Conservation (phyloP, 2,888 invertebrate species). For the Apodemia zela region DNA sequence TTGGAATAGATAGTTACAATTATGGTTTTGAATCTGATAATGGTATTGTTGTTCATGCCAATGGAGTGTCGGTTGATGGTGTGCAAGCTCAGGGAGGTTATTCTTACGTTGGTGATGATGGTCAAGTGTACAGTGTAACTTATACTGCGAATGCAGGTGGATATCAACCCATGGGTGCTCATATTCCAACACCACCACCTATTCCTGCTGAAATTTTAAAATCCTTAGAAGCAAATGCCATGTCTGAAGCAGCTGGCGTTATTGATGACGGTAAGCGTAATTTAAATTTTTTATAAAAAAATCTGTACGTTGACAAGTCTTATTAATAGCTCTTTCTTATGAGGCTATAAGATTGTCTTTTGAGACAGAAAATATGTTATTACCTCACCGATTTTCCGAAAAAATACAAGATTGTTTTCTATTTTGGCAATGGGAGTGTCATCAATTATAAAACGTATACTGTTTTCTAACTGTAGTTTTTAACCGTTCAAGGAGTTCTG, state of each 20-base stretch:
- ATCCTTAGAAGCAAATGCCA: conserved; percentile 59
- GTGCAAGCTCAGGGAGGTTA: conserved; percentile 59
- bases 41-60: conserved; percentile 60
- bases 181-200: conserved; percentile 64
- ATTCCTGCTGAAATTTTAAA: conserved; percentile 60
- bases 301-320: no score
- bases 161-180: conserved; percentile 56
- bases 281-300: neutral
- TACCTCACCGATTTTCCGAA: no score
- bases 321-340: no score
- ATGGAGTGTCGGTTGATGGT: conserved; percentile 52
- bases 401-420: no score
- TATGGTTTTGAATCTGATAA: conserved; percentile 64
- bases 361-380: no score
- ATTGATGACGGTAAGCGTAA: conserved; percentile 60
- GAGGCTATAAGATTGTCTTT: no score
- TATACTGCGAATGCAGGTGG: conserved; percentile 65
- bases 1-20: conserved; percentile 50
- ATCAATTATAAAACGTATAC: no score
- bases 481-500: no score
- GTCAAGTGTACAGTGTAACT: conserved; percentile 59
- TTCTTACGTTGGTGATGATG: conserved; percentile 64
- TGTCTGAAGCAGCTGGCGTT: conserved; percentile 62
- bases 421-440: no score
- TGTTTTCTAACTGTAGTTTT: no score